These are phyloP conservation scores for Dicroscelio sp. DNA, from an alignment of 2,888 invertebrate species.

Conservation along the genomic window DNA sequence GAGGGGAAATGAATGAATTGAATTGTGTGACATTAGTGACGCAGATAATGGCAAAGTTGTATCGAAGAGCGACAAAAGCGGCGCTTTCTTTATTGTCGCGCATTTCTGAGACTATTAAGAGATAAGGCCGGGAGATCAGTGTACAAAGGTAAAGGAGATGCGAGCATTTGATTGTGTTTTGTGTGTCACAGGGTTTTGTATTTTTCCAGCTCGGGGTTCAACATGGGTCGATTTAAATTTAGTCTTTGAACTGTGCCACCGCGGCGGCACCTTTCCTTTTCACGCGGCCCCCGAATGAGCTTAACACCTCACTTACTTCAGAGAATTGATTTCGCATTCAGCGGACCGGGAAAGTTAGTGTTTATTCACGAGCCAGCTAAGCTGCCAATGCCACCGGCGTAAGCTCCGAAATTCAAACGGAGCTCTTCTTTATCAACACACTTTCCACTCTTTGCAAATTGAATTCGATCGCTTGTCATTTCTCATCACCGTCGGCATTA, in stretches of 20 bases:
- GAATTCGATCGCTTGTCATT: slow-evolving; percentile 84
- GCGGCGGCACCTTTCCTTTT: slow-evolving; percentile 31
- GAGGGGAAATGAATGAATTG: slow-evolving; percentile 37
- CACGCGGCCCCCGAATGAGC: slow-evolving; percentile 78
- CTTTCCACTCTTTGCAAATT: slow-evolving; percentile 87
- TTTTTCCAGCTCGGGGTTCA: slow-evolving; percentile 53
- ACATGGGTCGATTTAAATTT: slow-evolving; percentile 59
- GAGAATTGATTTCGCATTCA: slow-evolving; percentile 86
- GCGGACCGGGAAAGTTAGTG: slow-evolving; percentile 87
- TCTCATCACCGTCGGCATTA: not conserved
- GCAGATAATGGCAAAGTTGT: slow-evolving; percentile 6
- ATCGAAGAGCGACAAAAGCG: slow-evolving; percentile 22
- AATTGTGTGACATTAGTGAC: slow-evolving; percentile 32
- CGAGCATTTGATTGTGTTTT: slow-evolving; percentile 50
- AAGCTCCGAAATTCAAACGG: slow-evolving; percentile 88
- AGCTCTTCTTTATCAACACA: slow-evolving; percentile 88
- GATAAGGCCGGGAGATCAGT: slow-evolving; percentile 48
- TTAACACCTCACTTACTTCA: slow-evolving; percentile 87
- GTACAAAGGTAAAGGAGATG: slow-evolving; percentile 43
- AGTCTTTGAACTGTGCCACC: slow-evolving; percentile 57
- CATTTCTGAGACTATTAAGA: slow-evolving; percentile 47
- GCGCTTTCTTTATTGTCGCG: slow-evolving; percentile 46
- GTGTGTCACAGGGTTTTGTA: slow-evolving; percentile 44
- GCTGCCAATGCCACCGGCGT: too few species aligned
- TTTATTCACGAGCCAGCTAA: too few species aligned